Conservation (phyloP, 2,797 vertebrate species). For the Eurystomus glaucurus region DNA sequence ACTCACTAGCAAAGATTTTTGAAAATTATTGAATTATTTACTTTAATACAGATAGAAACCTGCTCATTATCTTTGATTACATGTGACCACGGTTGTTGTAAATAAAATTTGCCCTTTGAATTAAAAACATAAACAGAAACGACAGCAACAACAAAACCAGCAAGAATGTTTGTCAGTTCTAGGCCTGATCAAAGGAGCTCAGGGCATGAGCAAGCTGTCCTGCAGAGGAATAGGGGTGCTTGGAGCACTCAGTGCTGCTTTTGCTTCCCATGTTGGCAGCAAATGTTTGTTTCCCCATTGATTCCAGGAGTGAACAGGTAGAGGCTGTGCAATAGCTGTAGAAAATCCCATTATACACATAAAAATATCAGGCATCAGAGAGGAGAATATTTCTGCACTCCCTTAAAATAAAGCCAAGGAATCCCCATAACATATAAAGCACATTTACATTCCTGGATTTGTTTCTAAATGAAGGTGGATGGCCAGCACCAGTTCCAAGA, state of each 20-base stretch:
- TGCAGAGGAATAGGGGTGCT: neutral
- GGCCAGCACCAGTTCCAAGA: neutral
- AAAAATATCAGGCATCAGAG: neutral
- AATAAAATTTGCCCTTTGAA: neutral
- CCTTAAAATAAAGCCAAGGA: neutral
- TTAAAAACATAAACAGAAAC: constrained; percentile 5
- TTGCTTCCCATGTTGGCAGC: accelerated
- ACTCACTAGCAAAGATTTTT: neutral
- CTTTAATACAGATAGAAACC: neutral
- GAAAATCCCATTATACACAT: neutral
- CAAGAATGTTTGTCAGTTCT: neutral
- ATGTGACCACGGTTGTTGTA: neutral
- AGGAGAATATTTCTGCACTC: neutral
- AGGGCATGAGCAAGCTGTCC: neutral
- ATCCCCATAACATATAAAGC: neutral
- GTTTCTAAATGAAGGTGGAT: neutral
- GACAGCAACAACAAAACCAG: neutral
- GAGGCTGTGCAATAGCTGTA: neutral
- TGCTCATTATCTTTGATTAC: constrained; percentile 40
- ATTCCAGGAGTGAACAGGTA: neutral
- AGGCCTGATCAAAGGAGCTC: neutral
- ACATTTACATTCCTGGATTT: neutral
- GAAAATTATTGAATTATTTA: constrained; percentile 14
- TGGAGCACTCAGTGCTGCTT: neutral
- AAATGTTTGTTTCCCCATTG: neutral